phyloP scores from a whole-genome alignment of 2,888 invertebrate genomes.

The Andricus quercusramuli region DNA sequence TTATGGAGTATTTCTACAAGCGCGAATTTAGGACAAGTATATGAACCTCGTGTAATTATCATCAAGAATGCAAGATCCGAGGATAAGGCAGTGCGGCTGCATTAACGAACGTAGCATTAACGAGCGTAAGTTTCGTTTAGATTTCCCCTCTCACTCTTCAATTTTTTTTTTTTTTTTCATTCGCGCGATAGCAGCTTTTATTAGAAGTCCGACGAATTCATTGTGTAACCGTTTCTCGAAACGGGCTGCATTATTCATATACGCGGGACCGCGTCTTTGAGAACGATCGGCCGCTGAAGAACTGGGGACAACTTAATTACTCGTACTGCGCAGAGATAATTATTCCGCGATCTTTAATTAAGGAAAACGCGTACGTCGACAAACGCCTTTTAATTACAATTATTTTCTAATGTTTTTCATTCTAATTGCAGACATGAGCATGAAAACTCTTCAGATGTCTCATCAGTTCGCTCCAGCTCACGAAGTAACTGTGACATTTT shows the following conservation, averaged over 20 bases:
- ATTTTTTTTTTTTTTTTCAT: neutral
- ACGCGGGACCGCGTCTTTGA: constrained; percentile 22
- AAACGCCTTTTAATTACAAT: constrained; percentile 10
- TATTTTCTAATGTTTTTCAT: constrained; percentile 14
- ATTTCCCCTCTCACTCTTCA: neutral
- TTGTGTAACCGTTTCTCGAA: constrained; percentile 37
- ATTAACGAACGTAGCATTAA: constrained; percentile 32
- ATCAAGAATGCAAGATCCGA: constrained; percentile 31
- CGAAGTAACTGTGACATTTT: neutral
- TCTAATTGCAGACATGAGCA: neutral
- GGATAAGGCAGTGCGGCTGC: constrained; percentile 30
- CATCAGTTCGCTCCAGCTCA: neutral
- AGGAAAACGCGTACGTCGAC: neutral
- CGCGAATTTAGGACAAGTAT: constrained; percentile 27
- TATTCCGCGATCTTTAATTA: constrained; percentile 36
- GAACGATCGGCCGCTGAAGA: constrained; percentile 27
- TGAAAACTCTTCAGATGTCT: neutral
- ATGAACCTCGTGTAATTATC: constrained; percentile 33
- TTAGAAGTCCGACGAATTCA: constrained; percentile 33
- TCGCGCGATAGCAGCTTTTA: constrained; percentile 23
- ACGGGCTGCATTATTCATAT: constrained; percentile 36
- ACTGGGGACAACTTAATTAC: constrained; percentile 30
- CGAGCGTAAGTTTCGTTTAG: constrained; percentile 32
- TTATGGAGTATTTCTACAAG: neutral
- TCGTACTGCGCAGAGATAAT: constrained; percentile 5